Evolutionary conservation across 2,797 vertebrate genomes (phyloP).

Genomic region (Fratercula arctica): DNA sequence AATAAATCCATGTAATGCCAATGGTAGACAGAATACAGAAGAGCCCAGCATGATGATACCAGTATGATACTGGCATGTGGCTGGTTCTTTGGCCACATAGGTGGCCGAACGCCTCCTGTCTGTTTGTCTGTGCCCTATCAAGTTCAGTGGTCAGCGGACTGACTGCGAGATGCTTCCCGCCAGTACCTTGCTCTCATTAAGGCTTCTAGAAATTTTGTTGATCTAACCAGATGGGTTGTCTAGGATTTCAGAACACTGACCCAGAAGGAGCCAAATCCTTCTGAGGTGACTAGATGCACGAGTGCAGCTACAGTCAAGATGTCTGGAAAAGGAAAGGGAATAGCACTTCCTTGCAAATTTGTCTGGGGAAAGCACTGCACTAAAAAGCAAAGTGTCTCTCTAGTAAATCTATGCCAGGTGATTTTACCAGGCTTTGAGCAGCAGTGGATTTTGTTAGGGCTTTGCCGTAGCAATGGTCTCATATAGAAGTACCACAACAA

Average conservation of each 20-base stretch:
- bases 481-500: background rate
- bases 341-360: background rate
- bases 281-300: background rate
- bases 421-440: background rate
- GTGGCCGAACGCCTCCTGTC: background rate
- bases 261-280: background rate
- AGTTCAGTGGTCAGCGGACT: background rate
- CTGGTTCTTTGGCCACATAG: background rate
- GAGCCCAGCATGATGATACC: background rate
- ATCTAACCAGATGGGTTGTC: background rate
- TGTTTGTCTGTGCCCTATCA: background rate
- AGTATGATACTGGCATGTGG: too few relatives aligned
- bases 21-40: background rate
- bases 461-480: fast-evolving
- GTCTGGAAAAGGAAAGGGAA: background rate
- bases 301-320: background rate
- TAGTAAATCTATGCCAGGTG: background rate
- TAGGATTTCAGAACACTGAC: background rate
- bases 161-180: background rate
- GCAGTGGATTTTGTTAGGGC: background rate
- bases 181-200: background rate
- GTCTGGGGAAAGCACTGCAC: background rate
- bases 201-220: background rate
- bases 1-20: background rate
- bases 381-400: background rate